A percentile compares a stretch with the other conserved stretches of the same genome.
Evolutionary conservation across 2,113 vertebrate genomes (phyloP).

Genomic region (Oxyura jamaicensis): DNA sequence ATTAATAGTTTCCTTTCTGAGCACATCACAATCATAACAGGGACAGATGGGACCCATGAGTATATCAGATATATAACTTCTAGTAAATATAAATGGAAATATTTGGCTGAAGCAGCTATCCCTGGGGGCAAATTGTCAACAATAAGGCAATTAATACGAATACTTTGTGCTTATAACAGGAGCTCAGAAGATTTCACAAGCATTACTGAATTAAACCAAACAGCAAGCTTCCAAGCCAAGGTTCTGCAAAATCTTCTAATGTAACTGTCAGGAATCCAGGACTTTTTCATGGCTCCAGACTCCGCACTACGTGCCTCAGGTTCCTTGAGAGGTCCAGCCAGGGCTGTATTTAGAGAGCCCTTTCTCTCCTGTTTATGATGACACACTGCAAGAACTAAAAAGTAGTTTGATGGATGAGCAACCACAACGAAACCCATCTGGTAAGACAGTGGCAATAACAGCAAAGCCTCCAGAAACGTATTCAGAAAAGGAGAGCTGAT

Average conservation of each 20-base stretch:
- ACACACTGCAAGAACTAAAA: background rate
- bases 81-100: background rate
- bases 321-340: background rate
- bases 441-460: background rate
- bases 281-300: background rate
- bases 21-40: background rate
- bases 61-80: background rate
- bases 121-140: background rate
- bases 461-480: background rate
- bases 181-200: background rate
- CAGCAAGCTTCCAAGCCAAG: background rate
- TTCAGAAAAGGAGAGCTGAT: background rate
- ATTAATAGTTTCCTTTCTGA: background rate
- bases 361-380: background rate
- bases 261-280: background rate
- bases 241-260: background rate
- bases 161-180: background rate
- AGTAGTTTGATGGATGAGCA: background rate
- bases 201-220: background rate
- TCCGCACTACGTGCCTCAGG: background rate
- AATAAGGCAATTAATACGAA: background rate
- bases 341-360: background rate
- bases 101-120: background rate
- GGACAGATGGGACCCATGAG: background rate
- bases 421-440: background rate